Percentiles rank a stretch among this genome's conserved stretches.
Evolutionary conservation across 2,113 vertebrate genomes (phyloP).

Genomic region (Hemiscyllium ocellatum): DNA sequence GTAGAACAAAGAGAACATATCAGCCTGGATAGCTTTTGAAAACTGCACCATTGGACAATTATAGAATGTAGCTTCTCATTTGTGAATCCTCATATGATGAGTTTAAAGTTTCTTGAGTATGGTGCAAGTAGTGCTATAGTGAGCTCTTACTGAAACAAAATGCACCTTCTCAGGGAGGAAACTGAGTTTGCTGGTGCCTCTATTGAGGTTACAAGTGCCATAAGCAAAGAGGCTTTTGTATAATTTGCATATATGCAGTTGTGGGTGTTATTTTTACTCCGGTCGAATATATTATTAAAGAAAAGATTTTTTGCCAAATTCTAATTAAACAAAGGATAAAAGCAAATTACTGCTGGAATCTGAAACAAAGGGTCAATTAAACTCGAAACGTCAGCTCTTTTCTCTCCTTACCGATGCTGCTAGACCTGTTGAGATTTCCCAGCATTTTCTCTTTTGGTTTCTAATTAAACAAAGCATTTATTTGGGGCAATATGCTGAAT

Average conservation of each 20-base stretch:
- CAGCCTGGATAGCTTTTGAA: neutral
- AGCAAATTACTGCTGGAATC: too few relatives aligned
- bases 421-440: too few relatives aligned
- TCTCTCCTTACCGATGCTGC: too few relatives aligned
- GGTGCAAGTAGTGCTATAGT: neutral
- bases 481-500: neutral
- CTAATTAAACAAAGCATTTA: neutral
- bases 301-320: neutral
- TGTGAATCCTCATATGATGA: neutral
- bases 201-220: neutral
- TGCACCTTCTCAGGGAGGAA: neutral
- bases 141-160: neutral
- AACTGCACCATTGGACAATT: neutral
- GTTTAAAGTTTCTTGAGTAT: neutral
- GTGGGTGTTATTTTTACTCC: constrained; percentile 12
- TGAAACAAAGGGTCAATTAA: too few relatives aligned
- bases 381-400: too few relatives aligned
- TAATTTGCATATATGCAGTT: constrained; percentile 39
- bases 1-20: neutral
- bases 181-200: too few relatives aligned
- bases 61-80: neutral
- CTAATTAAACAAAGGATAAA: neutral
- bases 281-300: neutral
- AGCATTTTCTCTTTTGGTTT: neutral
- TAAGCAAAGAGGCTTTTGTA: too few relatives aligned